phyloP scores from a whole-genome alignment of 1,140 invertebrate genomes.

The Goniozus legneri region DNA sequence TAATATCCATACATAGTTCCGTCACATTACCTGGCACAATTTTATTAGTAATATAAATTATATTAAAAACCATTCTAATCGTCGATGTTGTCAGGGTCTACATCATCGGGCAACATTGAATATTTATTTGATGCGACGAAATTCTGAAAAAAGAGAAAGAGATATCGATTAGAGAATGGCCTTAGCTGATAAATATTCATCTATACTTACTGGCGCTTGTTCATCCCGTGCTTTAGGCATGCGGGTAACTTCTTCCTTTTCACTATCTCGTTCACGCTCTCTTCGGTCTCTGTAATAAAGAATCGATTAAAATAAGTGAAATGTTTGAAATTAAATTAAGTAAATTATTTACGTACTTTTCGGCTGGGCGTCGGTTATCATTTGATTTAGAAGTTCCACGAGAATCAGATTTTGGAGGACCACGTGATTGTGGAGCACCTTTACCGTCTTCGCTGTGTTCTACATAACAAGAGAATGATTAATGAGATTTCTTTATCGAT shows the following conservation, averaged over 20 bases:
- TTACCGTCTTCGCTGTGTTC: slow-evolving; percentile 33
- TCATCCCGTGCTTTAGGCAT: slow-evolving; percentile 63
- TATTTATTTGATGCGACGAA: slow-evolving; percentile 64
- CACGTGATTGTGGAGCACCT: slow-evolving; percentile 24
- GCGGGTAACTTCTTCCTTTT: slow-evolving; percentile 48
- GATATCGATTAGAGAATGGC: neutral
- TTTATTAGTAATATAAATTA: slow-evolving; percentile 36
- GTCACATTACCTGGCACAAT: slow-evolving; percentile 46
- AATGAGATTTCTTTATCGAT: too few relatives aligned
- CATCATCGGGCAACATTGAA: slow-evolving; percentile 49
- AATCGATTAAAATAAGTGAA: neutral
- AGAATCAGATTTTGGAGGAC: slow-evolving; percentile 17
- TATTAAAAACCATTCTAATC: slow-evolving; percentile 39
- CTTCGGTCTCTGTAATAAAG: slow-evolving; percentile 33
- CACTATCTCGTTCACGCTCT: slow-evolving; percentile 36
- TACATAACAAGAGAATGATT: slow-evolving; percentile 10
- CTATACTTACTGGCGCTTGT: slow-evolving; percentile 58
- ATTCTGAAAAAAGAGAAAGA: slow-evolving; percentile 54
- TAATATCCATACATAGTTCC: slow-evolving; percentile 15
- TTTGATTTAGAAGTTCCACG: too few relatives aligned
- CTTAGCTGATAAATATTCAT: slow-evolving; percentile 3
- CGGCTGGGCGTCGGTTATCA: too few relatives aligned
- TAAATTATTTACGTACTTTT: slow-evolving; percentile 25
- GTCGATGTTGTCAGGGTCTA: slow-evolving; percentile 46
- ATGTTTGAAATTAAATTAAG: too few relatives aligned